Evolutionary conservation across 2,113 vertebrate species (phyloP), one percentile per base, ranked within the genome.

Genomic region (Mobula hypostoma): DNA sequence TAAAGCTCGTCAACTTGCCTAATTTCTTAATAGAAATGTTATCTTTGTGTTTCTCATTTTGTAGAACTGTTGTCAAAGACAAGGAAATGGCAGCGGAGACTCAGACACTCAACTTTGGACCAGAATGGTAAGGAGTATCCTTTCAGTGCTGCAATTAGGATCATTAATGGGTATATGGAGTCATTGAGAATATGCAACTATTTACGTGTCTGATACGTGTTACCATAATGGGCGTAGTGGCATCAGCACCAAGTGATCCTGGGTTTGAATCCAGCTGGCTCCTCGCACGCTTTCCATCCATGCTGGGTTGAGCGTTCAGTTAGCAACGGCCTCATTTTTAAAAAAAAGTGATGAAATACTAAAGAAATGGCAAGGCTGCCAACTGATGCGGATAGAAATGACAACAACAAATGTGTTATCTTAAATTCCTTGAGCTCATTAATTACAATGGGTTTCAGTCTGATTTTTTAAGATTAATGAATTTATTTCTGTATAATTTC

Each of bases 1-100:
- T 48, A 48, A 48, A 48, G 48, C 48, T 82, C 19, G 36, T 82
- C 40, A 19, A 17, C 3, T 19, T 85, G 48, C 82, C 21, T 83
- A 48, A 83, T 58, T 58, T 83, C 40, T 87, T 87, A 58, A 27
- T 27, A 7, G 4, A 66, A 87, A 63, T 88, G 29, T 6, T 63
- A 15, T n/a, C 61, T 88, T 88, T 88, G 27, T 88, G 27, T 66
- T 88, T 66, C 15, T 88, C 5, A 32, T 88, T 15, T 88, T 88
- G 27, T 15, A 88, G 85, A 88, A 58, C 58, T 88, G 85, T 66
- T 66, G 58, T 63, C 29, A 96, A 97, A 96, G 95, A 95, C 96
- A 97, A 95, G 96, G 97, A 97, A 97, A 98, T 98, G 98, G 98
- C 98, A 95, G 98, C 98, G 95, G 98, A 98, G 97, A 98, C 98